Base-by-base conservation (phyloP, 2,888 invertebrate genomes). In the Clepsis dumicolana region DNA sequence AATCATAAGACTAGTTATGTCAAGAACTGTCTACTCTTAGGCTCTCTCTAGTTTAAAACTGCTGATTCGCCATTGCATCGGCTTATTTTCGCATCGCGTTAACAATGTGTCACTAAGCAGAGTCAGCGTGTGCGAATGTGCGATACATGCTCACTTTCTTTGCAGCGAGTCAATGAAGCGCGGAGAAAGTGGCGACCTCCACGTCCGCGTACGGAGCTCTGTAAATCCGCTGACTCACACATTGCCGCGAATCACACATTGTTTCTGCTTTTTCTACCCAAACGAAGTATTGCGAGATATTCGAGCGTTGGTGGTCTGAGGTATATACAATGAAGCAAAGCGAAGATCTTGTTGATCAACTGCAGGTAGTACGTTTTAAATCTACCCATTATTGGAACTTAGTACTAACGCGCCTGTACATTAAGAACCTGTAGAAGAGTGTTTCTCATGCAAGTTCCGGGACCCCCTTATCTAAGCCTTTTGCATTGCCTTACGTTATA, bases 81-180 rank as follows among this genome's bases (percentile, higher is more conserved):
- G 56, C 56, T 67, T 62, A 67, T 67, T 67, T 67, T 70, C 63
- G 41, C 54, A 29, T 27, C 60, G 52, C 67, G 56, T 21, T 66
- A 57, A 69, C 72, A 72, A 65, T 65, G 61, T 70, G 65, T 56
- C 50, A 70, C 64, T 61, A 56, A 69, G 77, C 80, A 78, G 80
- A 64, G 74, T 72, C 74, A 75, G 70, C 79, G 78, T 80, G 85
- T 84, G 69, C 65, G 65, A 71, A 65, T 69, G 86, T 86, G 85
- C 85, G 81, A 85, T 84, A 83, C 83, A 84, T 80, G 82, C 87
- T 90, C 91, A 93, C 93, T 93, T 93, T 84, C 85, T 81, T 85
- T 92, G 90, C 87, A 91, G 84, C 89, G 88, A 92, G 87, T 87
- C 93, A 89, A 91, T 93, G 93, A 91, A 90, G 93, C 92, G 89